Evolutionary conservation across 1,140 invertebrate species (phyloP).

Genomic region (Caerostris darwini): DNA sequence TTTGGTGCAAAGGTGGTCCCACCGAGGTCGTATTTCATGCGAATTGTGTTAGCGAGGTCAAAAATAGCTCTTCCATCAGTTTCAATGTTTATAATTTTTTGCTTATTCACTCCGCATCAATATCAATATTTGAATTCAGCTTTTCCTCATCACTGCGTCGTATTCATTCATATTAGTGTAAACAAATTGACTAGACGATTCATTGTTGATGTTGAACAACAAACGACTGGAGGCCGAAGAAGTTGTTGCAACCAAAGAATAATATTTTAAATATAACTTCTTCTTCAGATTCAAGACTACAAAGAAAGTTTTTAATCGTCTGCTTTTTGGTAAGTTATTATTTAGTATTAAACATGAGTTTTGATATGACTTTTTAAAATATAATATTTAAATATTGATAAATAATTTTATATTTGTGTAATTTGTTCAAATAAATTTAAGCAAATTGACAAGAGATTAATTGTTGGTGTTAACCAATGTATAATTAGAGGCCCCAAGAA

Average conservation of each 20-base stretch:
- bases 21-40: constrained; percentile 7
- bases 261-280: background rate
- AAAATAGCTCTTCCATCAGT: constrained; percentile 36
- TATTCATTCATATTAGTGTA: constrained; percentile 19
- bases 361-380: too few species aligned
- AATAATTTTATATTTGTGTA: too few species aligned
- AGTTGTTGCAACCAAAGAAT: background rate
- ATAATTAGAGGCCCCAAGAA: too few species aligned
- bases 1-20: constrained; percentile 46
- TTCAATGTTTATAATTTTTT: constrained; percentile 46
- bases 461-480: too few species aligned
- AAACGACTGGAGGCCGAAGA: background rate
- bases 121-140: constrained; percentile 33
- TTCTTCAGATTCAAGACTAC: too few species aligned
- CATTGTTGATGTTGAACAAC: constrained; percentile 31
- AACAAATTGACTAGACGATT: constrained; percentile 18
- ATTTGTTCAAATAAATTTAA: too few species aligned
- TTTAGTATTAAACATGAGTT: too few species aligned
- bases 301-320: too few species aligned
- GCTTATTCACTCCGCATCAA: constrained; percentile 22
- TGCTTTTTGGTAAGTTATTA: too few species aligned
- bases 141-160: constrained; percentile 19
- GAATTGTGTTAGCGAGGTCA: constrained; percentile 21
- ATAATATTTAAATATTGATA: too few species aligned
- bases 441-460: too few species aligned